Percentiles rank a stretch among this genome's conserved stretches.
These are phyloP conservation scores for Adelges cooleyi DNA, from an alignment of 1,140 invertebrate genomes.

Conservation along the genomic window DNA sequence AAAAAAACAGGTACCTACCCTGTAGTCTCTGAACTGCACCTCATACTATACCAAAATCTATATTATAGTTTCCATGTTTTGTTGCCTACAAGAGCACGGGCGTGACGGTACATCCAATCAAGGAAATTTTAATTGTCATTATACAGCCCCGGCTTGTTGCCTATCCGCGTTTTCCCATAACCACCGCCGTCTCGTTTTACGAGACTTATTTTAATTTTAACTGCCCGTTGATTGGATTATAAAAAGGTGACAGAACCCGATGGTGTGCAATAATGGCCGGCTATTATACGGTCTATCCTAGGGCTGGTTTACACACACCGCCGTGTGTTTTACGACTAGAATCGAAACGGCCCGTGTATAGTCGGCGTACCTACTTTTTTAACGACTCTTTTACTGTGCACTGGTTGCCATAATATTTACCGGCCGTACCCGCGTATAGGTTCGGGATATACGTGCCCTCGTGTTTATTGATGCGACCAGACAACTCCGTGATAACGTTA, in stretches of 20 bases:
- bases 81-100: too few relatives aligned
- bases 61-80: too few relatives aligned
- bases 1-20: too few relatives aligned
- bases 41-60: too few relatives aligned
- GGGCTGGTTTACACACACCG: neutral
- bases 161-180: too few relatives aligned
- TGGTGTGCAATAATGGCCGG: neutral
- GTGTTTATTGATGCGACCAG: neutral
- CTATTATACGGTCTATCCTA: neutral
- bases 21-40: too few relatives aligned
- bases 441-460: neutral
- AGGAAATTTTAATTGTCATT: too few relatives aligned
- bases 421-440: neutral
- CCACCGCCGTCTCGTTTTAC: too few relatives aligned
- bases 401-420: neutral
- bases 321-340: neutral
- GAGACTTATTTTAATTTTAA: slow-evolving; percentile 4
- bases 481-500: too few relatives aligned
- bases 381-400: neutral
- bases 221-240: neutral
- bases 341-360: neutral
- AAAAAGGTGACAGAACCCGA: neutral
- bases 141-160: too few relatives aligned
- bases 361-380: neutral
- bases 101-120: too few relatives aligned